Conservation (phyloP, 2,888 invertebrate genomes). For the Sphaeridia pumilis region DNA sequence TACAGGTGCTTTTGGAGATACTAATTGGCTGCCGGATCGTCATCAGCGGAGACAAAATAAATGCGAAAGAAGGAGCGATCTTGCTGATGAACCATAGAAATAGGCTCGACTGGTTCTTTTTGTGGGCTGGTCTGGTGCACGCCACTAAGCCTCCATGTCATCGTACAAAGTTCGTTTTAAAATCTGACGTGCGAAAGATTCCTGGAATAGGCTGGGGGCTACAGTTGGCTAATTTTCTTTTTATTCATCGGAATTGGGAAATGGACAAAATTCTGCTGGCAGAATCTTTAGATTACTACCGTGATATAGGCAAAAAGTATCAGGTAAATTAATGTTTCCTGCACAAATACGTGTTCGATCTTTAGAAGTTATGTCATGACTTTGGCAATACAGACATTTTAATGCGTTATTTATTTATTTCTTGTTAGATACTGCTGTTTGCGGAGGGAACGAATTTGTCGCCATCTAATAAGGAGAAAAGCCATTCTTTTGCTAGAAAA, state of each 20-base stretch:
- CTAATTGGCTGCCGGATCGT: constrained; percentile 56
- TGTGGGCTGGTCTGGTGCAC: constrained; percentile 72
- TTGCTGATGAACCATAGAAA: constrained; percentile 82
- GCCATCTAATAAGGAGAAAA: constrained; percentile 52
- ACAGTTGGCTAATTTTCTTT: constrained; percentile 74
- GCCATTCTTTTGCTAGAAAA: constrained; percentile 55
- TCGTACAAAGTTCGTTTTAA: constrained; percentile 61
- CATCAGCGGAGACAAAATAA: constrained; percentile 61
- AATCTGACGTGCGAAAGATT: constrained; percentile 64
- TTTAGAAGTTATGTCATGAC: no score
- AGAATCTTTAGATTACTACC: constrained; percentile 60
- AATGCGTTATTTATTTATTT: constrained; percentile 29
- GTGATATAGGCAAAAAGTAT: constrained; percentile 51
- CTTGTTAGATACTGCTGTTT: constrained; percentile 56
- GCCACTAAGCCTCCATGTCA: constrained; percentile 47
- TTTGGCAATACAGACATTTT: no score
- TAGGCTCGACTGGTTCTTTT: constrained; percentile 79
- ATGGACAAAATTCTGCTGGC: constrained; percentile 56
- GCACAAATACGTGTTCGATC: no score
- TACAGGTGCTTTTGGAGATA: constrained; percentile 61
- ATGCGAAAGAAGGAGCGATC: constrained; percentile 58
- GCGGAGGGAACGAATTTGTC: constrained; percentile 84
- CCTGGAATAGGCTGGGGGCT: constrained; percentile 68
- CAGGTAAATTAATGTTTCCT: constrained; percentile 40
- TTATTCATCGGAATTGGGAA: constrained; percentile 70